Conservation (phyloP, 2,888 invertebrate species). For the Trachelus troglodyta region DNA sequence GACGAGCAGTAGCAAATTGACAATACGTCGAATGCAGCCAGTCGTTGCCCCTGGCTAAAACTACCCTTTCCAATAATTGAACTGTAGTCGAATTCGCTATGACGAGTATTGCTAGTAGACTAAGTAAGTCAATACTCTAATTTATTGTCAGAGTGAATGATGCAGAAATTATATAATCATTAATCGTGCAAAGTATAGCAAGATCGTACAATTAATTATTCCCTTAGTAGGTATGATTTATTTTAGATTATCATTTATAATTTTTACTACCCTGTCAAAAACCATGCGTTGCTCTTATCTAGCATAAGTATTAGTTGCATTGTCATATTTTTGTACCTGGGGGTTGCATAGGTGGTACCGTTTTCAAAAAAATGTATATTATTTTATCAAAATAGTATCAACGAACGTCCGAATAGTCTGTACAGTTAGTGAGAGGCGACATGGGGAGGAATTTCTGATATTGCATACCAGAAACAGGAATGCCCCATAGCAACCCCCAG, state of each 20-base stretch:
- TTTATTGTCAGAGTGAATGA: not conserved
- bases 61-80: constrained; percentile 37
- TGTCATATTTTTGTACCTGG: not conserved
- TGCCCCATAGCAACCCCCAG: constrained; percentile 49
- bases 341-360: not conserved
- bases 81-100: constrained; percentile 5
- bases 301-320: not conserved
- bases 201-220: not conserved
- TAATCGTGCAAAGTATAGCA: not conserved
- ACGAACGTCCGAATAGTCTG: not conserved
- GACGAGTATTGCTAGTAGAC: not conserved
- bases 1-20: constrained; percentile 56
- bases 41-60: constrained; percentile 51
- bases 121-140: not conserved
- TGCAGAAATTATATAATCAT: not conserved
- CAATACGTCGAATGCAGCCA: constrained; percentile 62
- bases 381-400: not conserved
- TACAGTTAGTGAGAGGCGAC: constrained; percentile 37
- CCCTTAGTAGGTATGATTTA: no score
- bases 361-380: not conserved
- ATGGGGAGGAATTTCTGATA: constrained; percentile 60
- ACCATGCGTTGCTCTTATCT: not conserved
- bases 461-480: constrained; percentile 58
- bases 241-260: no score
- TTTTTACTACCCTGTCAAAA: no score